Base-by-base conservation (phyloP, 2,888 invertebrate species). In the Ormyrus thymus region DNA sequence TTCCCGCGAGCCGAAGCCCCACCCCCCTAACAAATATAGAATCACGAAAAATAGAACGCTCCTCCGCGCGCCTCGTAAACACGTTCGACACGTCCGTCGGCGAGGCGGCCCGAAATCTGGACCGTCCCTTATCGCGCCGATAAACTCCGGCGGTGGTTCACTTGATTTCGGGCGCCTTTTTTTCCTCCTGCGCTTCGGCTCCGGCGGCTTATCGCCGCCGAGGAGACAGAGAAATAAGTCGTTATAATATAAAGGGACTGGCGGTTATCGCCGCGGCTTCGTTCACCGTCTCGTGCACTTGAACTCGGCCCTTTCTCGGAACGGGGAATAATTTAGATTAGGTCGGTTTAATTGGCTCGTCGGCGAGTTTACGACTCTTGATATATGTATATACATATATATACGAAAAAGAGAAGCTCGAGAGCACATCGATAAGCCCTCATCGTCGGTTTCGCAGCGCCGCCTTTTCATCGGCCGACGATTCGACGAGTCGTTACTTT, bases 1-100 rank as follows among this genome's bases (percentile, higher is more conserved):
- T 4, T 29, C 29, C 29, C 29, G 29, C 29, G 29, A 29, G 29
- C 4, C 29, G 29, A 29, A 29, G 29, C 4, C 29, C 29, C 29
- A 1, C 29, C 1, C 29, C 29, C 4, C 3, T n/a, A 43, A 75
- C 59, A 29, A 66, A 66, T 66, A 75, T 74, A 75, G 66, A 55
- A 66, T 29, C 58, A 45, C 13, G 59, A 68, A 68, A 75, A 76
- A 76, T 76, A 76, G 76, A 76, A 59, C 62, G 46, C 10, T 5
- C 4, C 6, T 45, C 13, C 7, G n/a, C 45, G 48, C n/a, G 45
- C 7, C 55, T 45, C 11, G 62, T n/a, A 45, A 10, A 7, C 45
- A 61, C 11, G 45, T 8, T 10, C 45, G 45, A 64, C 5, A 8
- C 8, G n/a, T 9, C 43, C 48, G 64, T 62, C 53, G 55, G 62